Conservation (phyloP, 2,113 vertebrate species). For the Cebus imitator region DNA sequence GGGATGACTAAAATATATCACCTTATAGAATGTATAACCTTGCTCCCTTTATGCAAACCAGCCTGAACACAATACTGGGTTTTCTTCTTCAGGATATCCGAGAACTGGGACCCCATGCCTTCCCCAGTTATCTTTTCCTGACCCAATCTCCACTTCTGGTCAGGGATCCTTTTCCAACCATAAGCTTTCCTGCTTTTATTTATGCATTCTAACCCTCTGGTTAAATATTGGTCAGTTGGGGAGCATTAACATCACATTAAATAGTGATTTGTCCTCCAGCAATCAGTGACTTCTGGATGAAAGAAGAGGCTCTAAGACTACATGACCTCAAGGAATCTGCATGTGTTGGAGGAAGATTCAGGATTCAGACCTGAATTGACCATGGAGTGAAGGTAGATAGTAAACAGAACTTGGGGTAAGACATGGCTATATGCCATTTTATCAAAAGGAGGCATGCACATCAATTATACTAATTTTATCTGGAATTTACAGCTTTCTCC, state of each 20-base stretch:
- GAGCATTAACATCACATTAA: background rate
- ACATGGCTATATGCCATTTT: background rate
- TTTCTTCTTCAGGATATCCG: background rate
- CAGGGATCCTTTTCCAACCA: background rate
- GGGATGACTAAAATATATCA: background rate
- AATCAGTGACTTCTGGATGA: background rate
- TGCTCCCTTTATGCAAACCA: background rate
- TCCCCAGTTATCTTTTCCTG: background rate
- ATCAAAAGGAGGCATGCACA: background rate
- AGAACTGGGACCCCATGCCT: background rate
- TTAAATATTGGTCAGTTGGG: background rate
- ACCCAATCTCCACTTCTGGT: background rate
- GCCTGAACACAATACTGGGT: accelerated
- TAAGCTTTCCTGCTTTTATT: background rate
- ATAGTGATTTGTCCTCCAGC: background rate
- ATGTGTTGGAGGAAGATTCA: background rate
- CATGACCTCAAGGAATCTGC: background rate
- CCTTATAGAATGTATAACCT: background rate
- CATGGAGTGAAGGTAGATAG: background rate
- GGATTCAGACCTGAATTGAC: background rate
- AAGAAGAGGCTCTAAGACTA: background rate
- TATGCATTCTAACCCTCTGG: background rate
- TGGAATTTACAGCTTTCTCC: background rate
- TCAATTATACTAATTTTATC: background rate
- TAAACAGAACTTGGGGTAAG: too few species aligned